Evolutionary conservation across 2,888 invertebrate genomes (phyloP).

Genomic region (Harpalus rufipes): DNA sequence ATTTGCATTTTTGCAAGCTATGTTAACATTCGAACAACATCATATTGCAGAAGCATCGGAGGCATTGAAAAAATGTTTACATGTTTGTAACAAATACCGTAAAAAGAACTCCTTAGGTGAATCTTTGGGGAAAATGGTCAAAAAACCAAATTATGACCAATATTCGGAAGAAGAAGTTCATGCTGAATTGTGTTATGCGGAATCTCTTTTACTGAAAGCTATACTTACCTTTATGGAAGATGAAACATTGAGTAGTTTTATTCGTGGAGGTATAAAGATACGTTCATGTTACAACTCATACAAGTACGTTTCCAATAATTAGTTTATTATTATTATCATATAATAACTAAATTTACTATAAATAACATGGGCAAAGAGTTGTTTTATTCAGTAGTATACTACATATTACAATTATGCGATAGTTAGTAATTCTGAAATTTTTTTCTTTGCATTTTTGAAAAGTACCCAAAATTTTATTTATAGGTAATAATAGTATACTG

Average conservation of each 20-base stretch:
- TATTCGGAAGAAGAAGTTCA: slow-evolving; percentile 92
- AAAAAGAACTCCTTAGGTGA: slow-evolving; percentile 86
- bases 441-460: too few relatives aligned
- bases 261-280: slow-evolving; percentile 95
- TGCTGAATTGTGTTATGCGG: slow-evolving; percentile 97
- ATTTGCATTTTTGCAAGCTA: slow-evolving; percentile 94
- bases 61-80: slow-evolving; percentile 87
- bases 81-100: slow-evolving; percentile 87
- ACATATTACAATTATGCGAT: too few relatives aligned
- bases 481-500: too few relatives aligned
- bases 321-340: slow-evolving; percentile 68
- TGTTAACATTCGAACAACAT: slow-evolving; percentile 92
- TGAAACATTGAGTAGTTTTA: slow-evolving; percentile 94
- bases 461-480: too few relatives aligned
- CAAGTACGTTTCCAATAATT: slow-evolving; percentile 83
- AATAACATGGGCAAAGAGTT: too few relatives aligned
- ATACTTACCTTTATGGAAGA: slow-evolving; percentile 96
- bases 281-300: slow-evolving; percentile 93
- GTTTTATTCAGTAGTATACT: too few relatives aligned
- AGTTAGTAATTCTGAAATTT: too few relatives aligned
- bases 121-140: slow-evolving; percentile 89
- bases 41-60: slow-evolving; percentile 87
- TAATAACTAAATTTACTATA: too few relatives aligned
- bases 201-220: slow-evolving; percentile 92
- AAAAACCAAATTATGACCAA: slow-evolving; percentile 86